A percentile compares a stretch with the other conserved stretches of the same genome.
These are phyloP conservation scores for Phylloscopus trochilus DNA, from an alignment of 2,113 vertebrate genomes.

Conservation along the genomic window DNA sequence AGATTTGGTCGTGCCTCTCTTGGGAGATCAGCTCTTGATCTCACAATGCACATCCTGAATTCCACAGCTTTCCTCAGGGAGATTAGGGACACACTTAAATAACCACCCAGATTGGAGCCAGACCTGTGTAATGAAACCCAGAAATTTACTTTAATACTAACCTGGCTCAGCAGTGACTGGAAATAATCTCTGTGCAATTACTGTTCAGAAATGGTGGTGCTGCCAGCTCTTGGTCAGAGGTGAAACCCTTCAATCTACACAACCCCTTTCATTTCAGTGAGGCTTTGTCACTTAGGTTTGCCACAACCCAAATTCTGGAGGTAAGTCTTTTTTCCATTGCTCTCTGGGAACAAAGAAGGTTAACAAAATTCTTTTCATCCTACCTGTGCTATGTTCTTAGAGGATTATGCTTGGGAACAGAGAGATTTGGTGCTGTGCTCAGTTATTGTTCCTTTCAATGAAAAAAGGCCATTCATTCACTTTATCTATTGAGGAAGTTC, in stretches of 20 bases:
- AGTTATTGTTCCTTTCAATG: background rate
- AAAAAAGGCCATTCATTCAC: background rate
- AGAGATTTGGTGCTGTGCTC: background rate
- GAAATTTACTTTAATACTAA: background rate
- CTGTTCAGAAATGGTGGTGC: background rate
- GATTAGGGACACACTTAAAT: background rate
- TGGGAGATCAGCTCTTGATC: background rate
- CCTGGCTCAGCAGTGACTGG: background rate
- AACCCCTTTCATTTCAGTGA: background rate
- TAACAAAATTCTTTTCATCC: background rate
- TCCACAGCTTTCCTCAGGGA: background rate
- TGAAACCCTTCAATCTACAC: background rate
- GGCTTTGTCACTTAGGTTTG: background rate
- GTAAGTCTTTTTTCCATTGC: background rate
- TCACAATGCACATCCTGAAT: background rate
- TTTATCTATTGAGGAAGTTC: background rate
- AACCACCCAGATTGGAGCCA: background rate
- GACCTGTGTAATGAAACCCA: background rate
- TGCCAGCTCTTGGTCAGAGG: background rate
- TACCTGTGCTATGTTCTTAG: background rate
- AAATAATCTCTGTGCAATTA: background rate
- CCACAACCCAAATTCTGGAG: background rate
- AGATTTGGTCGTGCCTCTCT: slow-evolving; percentile 51
- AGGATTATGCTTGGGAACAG: background rate
- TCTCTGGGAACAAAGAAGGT: background rate